A percentile compares a stretch with the other conserved stretches of the same genome.
These are phyloP conservation scores for Uria aalge DNA, from an alignment of 2,113 vertebrate species.

Conservation along the genomic window DNA sequence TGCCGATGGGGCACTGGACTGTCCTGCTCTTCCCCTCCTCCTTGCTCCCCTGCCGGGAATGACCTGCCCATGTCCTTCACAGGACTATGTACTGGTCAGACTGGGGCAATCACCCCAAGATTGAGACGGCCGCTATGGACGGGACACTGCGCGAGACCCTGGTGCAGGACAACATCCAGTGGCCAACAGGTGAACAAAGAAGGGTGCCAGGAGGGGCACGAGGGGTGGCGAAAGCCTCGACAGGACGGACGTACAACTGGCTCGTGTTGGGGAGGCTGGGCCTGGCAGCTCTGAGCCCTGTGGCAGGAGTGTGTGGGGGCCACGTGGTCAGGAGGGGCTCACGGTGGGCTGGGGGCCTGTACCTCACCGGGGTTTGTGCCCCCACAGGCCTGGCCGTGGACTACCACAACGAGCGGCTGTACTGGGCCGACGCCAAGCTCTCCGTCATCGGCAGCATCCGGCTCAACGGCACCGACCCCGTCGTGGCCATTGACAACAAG, in stretches of 20 bases:
- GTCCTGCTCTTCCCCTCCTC: not conserved
- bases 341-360: not conserved
- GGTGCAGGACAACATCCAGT: constrained; percentile 95
- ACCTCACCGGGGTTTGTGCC: not conserved
- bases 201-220: not conserved
- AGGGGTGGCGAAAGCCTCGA: rapidly evolving
- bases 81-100: constrained; percentile 99
- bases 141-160: constrained; percentile 92
- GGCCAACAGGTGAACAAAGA: constrained; percentile 86
- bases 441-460: constrained; percentile 93
- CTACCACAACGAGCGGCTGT: constrained; percentile 94
- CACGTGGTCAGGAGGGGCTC: not conserved
- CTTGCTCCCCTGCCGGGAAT: not conserved
- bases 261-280: rapidly evolving
- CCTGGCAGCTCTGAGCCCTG: rapidly evolving
- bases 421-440: constrained; percentile 95
- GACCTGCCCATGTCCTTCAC: not conserved
- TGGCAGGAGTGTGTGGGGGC: rapidly evolving
- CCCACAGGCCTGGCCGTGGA: constrained; percentile 90
- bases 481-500: constrained; percentile 88
- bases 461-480: constrained; percentile 89
- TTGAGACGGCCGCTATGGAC: constrained; percentile 96
- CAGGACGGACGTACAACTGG: rapidly evolving
- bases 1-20: rapidly evolving
- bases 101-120: constrained; percentile 98